Base-by-base conservation (phyloP, 2,113 vertebrate genomes). In the Apeltes quadracus region DNA sequence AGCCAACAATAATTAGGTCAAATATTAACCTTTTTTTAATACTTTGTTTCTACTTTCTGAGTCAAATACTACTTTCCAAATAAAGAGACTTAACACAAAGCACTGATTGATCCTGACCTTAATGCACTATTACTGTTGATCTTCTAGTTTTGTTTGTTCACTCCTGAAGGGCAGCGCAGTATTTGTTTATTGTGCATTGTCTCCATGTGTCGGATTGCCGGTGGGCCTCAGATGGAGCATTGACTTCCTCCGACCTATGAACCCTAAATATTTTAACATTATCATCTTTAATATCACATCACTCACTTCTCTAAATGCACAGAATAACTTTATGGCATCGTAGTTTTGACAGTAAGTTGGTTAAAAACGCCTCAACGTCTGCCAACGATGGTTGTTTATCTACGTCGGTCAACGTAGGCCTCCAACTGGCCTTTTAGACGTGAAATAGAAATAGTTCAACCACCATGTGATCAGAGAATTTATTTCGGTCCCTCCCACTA, bases 401-500 rank as follows among this genome's bases (percentile, higher is more conserved):
- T 29, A 55, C 16, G 15, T 62, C 69, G 15, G 16, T 5, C 32
- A 23, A 6, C 22, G 22, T n/a, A 25, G 36, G 9, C 61, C 12
- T 50, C 20, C 66, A 11, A 58, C 20, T 13, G 0, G 10, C 13
- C 16, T 50, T n/a, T 64, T 41, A 3, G 27, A 54, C 4, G 5
- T 34, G 23, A 5, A 27, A 14, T 6, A 29, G 23, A 62, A 39
- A 36, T 18, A 25, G 41, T 68, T 44, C 7, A 36, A 22, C 16
- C 53, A 13, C 25, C 8, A n/a, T 27, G 0, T 67, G 23, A 57
- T 54, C 68, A 39, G 39, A 63, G n/a, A 32, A 34, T 59, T 58
- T 86, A 78, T 84, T 85, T 78, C 25, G 77, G 78, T 75, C 22
- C 57, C 27, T 14, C 22, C 77, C 32, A 2, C 54, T 57, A 34